These are phyloP conservation scores for Agelas oroides DNA, from an alignment of 37 sponge, comb jelly and placozoan species.

Conservation along the genomic window DNA sequence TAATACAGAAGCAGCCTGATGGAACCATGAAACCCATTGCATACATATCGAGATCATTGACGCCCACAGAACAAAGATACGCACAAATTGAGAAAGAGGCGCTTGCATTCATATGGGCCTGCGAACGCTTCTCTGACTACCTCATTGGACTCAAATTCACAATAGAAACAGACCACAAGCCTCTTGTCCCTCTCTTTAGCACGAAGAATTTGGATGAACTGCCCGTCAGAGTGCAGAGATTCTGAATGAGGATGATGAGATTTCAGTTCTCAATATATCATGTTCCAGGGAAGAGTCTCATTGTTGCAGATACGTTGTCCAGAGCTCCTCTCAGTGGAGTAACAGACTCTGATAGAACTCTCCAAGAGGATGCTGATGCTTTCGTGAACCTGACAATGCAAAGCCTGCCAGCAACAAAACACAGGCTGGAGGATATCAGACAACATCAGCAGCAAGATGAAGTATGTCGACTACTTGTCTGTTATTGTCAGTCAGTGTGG, in stretches of 20 bases:
- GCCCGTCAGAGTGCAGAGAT: slow-evolving; percentile 50
- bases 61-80: too few relatives aligned
- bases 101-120: too few relatives aligned
- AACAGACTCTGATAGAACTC: not conserved
- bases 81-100: too few relatives aligned
- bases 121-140: too few relatives aligned
- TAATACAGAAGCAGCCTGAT: slow-evolving; percentile 21
- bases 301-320: slow-evolving; percentile 63
- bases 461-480: slow-evolving; percentile 20
- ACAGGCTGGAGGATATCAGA: too few relatives aligned
- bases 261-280: slow-evolving; percentile 61
- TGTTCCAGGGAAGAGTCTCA: slow-evolving; percentile 59
- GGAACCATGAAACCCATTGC: slow-evolving; percentile 41
- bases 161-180: too few relatives aligned
- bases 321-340: slow-evolving; percentile 29
- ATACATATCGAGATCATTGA: too few relatives aligned
- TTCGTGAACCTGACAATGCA: not conserved
- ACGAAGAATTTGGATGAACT: too few relatives aligned
- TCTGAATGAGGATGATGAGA: too few relatives aligned
- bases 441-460: slow-evolving; percentile 43
- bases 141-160: too few relatives aligned
- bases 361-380: not conserved
- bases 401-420: too few relatives aligned
- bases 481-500: slow-evolving; percentile 25
- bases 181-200: too few relatives aligned